Conservation (phyloP, 2,797 vertebrate genomes). For the Geotrypetes seraphini region DNA sequence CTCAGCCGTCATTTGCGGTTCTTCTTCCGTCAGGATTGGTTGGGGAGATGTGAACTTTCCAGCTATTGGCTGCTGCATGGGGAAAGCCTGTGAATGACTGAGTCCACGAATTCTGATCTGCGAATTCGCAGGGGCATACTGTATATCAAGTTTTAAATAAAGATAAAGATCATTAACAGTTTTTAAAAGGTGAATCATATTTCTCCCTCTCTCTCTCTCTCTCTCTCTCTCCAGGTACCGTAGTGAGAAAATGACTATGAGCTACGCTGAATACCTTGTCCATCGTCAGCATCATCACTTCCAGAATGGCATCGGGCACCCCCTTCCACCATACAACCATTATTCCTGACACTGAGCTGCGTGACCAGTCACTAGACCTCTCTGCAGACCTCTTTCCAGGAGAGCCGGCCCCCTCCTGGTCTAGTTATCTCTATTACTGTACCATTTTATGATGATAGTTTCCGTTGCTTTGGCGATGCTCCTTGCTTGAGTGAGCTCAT, state of each 20-base stretch:
- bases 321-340: slow-evolving; percentile 98
- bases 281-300: slow-evolving; percentile 98
- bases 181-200: too few relatives aligned
- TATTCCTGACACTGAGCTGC: slow-evolving; percentile 99
- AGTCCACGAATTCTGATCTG: too few relatives aligned
- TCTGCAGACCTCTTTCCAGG: slow-evolving; percentile 97
- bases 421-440: slow-evolving; percentile 99
- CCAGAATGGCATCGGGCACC: slow-evolving; percentile 97
- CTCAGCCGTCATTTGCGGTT: too few relatives aligned
- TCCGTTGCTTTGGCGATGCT: slow-evolving; percentile 85
- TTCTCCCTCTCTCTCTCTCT: neutral
- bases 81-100: too few relatives aligned
- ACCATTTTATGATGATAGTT: slow-evolving; percentile 99
- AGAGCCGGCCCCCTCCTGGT: slow-evolving; percentile 97
- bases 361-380: slow-evolving; percentile 98
- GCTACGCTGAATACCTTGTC: slow-evolving; percentile 96
- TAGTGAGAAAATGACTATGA: slow-evolving; percentile 99
- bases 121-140: too few relatives aligned
- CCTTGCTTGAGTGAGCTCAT: slow-evolving; percentile 51
- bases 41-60: too few relatives aligned
- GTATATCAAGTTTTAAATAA: too few relatives aligned
- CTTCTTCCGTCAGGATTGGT: too few relatives aligned
- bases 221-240: slow-evolving; percentile 73
- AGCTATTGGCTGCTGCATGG: too few relatives aligned
- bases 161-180: too few relatives aligned